Evolutionary conservation across 2,113 vertebrate genomes (phyloP).

Genomic region (Physeter macrocephalus): DNA sequence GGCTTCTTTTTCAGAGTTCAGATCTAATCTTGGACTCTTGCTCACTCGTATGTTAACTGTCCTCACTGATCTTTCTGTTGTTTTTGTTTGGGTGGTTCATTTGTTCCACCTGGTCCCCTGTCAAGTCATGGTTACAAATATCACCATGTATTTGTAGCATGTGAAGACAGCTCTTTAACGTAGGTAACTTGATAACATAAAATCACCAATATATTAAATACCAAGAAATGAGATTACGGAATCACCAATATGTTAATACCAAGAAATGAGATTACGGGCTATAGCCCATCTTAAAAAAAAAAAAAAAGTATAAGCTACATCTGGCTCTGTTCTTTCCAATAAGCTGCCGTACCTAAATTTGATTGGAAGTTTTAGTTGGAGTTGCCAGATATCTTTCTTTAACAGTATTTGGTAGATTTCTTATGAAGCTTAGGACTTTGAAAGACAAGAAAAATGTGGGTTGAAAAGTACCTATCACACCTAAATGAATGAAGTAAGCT

Average conservation of each 20-base stretch:
- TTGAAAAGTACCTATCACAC: background rate
- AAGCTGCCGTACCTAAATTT: background rate
- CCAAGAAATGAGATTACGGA: background rate
- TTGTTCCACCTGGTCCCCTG: background rate
- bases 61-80: background rate
- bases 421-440: background rate
- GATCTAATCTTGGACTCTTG: background rate
- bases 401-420: background rate
- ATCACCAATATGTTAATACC: background rate
- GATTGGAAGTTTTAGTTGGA: background rate
- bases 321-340: background rate
- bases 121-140: background rate
- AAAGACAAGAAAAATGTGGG: background rate
- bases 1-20: background rate
- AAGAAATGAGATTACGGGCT: background rate
- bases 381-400: background rate
- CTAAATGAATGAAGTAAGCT: background rate
- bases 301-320: background rate
- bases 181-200: background rate
- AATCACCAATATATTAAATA: background rate
- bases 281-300: background rate
- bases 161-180: background rate
- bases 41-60: background rate
- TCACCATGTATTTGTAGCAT: background rate
- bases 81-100: background rate